Conservation (phyloP, 2,888 invertebrate genomes). For the Pogonocherus hispidulus region DNA sequence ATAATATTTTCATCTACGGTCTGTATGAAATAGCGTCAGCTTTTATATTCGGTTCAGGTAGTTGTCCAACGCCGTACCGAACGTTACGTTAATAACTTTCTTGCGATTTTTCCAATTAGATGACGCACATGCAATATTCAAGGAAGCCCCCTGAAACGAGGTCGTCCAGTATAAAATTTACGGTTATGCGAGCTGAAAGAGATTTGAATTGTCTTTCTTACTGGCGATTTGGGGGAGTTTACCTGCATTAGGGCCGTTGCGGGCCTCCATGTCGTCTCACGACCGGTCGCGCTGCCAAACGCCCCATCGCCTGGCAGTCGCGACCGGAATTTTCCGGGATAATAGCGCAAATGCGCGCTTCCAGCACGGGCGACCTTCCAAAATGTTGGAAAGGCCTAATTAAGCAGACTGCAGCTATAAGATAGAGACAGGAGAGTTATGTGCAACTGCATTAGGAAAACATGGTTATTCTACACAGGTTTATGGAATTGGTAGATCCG, state of each 20-base stretch:
- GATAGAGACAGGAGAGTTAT: too few species aligned
- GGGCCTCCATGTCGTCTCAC: conserved; percentile 49
- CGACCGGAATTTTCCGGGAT: conserved; percentile 48
- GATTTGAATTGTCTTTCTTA: conserved; percentile 54
- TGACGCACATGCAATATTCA: conserved; percentile 33
- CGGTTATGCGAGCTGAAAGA: conserved; percentile 42
- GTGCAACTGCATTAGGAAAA: too few species aligned
- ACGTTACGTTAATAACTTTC: background rate
- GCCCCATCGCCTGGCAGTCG: conserved; percentile 49
- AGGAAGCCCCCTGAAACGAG: conserved; percentile 28
- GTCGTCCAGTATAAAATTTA: conserved; percentile 40
- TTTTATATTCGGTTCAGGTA: background rate
- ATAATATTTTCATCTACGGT: too few species aligned
- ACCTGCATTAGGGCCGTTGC: conserved; percentile 53
- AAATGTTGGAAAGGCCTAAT: background rate
- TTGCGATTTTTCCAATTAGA: conserved; percentile 30
- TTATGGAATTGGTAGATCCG: too few species aligned
- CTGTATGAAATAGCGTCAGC: background rate
- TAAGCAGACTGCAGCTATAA: too few species aligned
- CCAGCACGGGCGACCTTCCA: background rate
- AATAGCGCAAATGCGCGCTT: conserved; percentile 35
- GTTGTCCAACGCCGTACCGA: background rate
- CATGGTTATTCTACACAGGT: too few species aligned
- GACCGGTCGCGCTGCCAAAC: conserved; percentile 50
- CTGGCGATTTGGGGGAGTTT: conserved; percentile 54